Base-by-base conservation (phyloP, 2,113 vertebrate species). In the Brachypodius melanocephalos region DNA sequence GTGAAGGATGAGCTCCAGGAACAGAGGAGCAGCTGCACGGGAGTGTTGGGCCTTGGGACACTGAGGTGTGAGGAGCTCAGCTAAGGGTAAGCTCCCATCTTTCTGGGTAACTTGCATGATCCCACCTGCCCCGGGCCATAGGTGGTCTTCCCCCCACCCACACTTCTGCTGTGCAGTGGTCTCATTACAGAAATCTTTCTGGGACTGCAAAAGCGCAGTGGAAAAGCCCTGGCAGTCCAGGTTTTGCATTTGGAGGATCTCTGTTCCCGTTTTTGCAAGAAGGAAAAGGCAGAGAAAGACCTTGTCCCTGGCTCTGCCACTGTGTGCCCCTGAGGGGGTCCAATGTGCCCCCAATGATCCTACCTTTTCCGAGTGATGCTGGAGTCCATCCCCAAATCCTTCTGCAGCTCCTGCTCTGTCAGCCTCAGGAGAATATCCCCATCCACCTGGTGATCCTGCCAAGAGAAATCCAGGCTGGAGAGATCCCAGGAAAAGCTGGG, bases 361-460 rank as follows among this genome's bases (percentile, higher is more conserved):
- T 94, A 98, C 99, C 99, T 99, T 91, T 99, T 99, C 46, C 99
- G 98, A 16, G 97, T 98, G 95, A 99, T 98, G 85, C 98, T 97
- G 25, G 98, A 98, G 18, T 96, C 96, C 98, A 99, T 99, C 74
- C 98, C 98, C 88, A 99, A 96, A 84, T 99, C 99, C 8, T 88
- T 84, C 67, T 87, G 97, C 85, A 99, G 97, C 54, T 99, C 99
- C 62, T 98, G 93, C 66, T 99, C 98, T 0, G 98, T 99, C 88
- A 99, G 97, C 80, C 98, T 98, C 75, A 99, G 98, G 66, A 99
- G 98, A 29, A 99, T 97, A 92, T 99, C 99, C 34, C 99, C 99
- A 52, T 99, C 99, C 71, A 99, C 99, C 92, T 99, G 98, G 38
- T 99, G 97, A 69, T 99, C 98, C 99, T 99, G 89, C 73, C 87